Conservation (phyloP, 2,113 vertebrate species). For the Nerophis lumbriciformis region DNA sequence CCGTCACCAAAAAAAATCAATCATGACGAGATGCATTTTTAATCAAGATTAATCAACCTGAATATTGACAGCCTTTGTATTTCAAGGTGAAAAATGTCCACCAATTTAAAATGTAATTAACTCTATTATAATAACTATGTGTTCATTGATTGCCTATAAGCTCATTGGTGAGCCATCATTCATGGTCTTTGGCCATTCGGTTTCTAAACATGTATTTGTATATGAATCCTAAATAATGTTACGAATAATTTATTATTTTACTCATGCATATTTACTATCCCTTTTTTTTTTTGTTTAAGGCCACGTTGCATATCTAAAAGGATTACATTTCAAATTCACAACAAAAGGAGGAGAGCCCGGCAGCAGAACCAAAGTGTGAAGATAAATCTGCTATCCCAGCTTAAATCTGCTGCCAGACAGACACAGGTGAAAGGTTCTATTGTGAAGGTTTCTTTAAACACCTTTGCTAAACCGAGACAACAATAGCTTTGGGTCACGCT, state of each 20-base stretch:
- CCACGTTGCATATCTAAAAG: constrained; percentile 39
- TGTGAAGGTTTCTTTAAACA: constrained; percentile 35
- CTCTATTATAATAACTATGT: too few relatives aligned
- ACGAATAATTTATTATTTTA: not conserved
- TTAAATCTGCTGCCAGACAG: constrained; percentile 34
- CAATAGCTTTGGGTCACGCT: constrained; percentile 26
- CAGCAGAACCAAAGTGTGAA: constrained; percentile 42
- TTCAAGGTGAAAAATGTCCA: not conserved
- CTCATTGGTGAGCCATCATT: too few relatives aligned
- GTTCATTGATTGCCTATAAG: too few relatives aligned
- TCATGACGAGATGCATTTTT: constrained; percentile 1
- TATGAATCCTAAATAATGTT: constrained; percentile 4
- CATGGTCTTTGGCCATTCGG: too few relatives aligned
- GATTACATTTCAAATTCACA: constrained; percentile 53
- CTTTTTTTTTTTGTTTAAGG: constrained; percentile 4
- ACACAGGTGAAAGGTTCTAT: constrained; percentile 31
- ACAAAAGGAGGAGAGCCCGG: constrained; percentile 22
- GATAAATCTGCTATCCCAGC: constrained; percentile 44
- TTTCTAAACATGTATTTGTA: not conserved
- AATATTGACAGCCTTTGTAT: not conserved
- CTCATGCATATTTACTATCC: constrained; percentile 15
- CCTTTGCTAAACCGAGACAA: constrained; percentile 35
- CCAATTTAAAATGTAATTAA: not conserved
- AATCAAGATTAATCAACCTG: not conserved
- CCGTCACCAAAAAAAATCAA: not conserved